Base-by-base conservation (phyloP, 23 tunicate genomes). In the Ciona savignyi region DNA sequence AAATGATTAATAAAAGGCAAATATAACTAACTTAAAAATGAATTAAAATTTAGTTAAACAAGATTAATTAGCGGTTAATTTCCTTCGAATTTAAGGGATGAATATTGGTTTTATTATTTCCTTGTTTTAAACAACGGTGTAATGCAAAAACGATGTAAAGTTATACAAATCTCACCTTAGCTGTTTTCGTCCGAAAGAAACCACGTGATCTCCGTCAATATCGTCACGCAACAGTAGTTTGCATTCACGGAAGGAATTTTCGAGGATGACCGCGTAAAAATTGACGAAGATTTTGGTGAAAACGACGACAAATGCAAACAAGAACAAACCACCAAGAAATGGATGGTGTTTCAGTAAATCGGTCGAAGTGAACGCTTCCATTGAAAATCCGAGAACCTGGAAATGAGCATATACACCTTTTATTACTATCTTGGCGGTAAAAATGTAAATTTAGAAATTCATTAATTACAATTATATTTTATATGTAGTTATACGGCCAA, bases 281-380 rank as follows among this genome's bases (percentile, higher is more conserved):
- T 87, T 87, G 74, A 87, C 82, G 48, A 87, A 76, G 23, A 76
- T 20, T 68, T 75, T 80, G 68, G 65, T 78, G 69, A 82, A 87
- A 29, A 80, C 2, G 20, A 70, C 49, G 60, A 76, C 33, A 32
- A 80, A 87, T 22, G 71, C 65, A 0, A 81, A 48, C 0, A 80
- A 72, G 73, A 66, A 87, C 23, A 63, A 34, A 63, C 82, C 63
- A 4, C 94, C 94, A 28, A 23, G 62, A 27, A 71, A 22, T 1
- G 94, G 94, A 63, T 87, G 78, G 19, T 11, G 24, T 1, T 73
- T 81, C 56, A 87, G 73, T 33, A 87, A 29, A 63, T 70, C 66
- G 68, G 78, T 3, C 1, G 80, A 66, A 30, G 84, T 75, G n/a
- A 69, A 66, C 80, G 93, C 93, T 60, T 70, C 85, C 74, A 83